phyloP scores from a whole-genome alignment of 2,113 vertebrate genomes.

The Rhineura floridana region DNA sequence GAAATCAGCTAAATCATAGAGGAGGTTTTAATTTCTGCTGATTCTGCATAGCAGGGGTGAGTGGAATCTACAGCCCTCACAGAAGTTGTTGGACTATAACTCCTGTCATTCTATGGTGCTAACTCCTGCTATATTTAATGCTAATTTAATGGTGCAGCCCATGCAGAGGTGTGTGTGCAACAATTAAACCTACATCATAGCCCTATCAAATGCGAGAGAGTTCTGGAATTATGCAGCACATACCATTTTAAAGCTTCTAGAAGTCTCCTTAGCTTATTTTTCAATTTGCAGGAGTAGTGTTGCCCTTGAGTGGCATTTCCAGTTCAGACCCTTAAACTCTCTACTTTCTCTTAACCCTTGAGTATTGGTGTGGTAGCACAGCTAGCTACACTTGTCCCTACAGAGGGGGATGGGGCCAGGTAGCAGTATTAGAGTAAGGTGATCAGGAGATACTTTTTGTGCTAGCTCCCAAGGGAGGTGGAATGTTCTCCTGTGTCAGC shows the following conservation, averaged over 20 bases:
- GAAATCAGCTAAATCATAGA: background rate
- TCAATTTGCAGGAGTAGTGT: background rate
- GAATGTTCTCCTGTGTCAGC: too few relatives aligned
- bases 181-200: background rate
- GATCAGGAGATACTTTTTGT: background rate
- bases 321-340: background rate
- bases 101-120: too few relatives aligned
- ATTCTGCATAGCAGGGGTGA: background rate
- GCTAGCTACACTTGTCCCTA: background rate
- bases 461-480: background rate
- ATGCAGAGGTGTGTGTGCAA: too few relatives aligned
- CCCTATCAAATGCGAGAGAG: background rate
- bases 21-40: background rate
- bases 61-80: background rate
- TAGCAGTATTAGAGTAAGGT: background rate
- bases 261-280: background rate
- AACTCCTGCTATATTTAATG: background rate
- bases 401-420: background rate
- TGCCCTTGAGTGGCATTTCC: background rate
- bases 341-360: background rate
- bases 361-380: background rate
- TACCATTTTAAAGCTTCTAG: background rate
- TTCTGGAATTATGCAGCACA: background rate
- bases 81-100: background rate
- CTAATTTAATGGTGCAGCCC: background rate